Conservation (phyloP, 1,140 invertebrate species). For the Hyles vespertilio region DNA sequence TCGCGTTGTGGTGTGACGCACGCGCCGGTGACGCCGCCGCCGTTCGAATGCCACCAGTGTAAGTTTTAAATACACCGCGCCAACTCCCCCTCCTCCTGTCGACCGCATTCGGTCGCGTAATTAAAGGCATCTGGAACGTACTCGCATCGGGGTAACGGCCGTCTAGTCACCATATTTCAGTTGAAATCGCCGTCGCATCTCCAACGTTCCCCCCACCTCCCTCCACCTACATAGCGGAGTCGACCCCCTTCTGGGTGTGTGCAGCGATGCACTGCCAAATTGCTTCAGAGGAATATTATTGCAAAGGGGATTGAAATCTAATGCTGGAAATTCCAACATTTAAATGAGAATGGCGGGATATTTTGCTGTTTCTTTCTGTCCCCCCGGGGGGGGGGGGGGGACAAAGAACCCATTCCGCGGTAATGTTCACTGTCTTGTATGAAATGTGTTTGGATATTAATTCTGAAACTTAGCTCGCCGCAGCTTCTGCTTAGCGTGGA, state of each 20-base stretch:
- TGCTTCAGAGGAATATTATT: constrained; percentile 29
- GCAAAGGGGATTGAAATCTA: constrained; percentile 26
- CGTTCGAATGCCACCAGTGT: constrained; percentile 22
- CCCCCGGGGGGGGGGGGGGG: too few relatives aligned
- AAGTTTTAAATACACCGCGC: constrained; percentile 36
- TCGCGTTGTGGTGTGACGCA: constrained; percentile 60
- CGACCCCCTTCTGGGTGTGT: constrained; percentile 7
- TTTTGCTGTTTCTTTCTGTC: too few relatives aligned
- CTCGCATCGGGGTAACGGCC: constrained; percentile 41
- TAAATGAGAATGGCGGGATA: too few relatives aligned
- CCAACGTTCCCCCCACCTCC: constrained; percentile 12
- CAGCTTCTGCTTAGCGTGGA: too few relatives aligned
- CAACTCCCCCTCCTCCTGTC: constrained; percentile 2
- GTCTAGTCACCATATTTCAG: constrained; percentile 51
- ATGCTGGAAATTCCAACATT: constrained; percentile 1
- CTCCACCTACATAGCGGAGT: constrained; percentile 9
- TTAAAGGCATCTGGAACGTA: constrained; percentile 49
- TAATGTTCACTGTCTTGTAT: too few relatives aligned
- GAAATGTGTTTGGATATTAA: too few relatives aligned
- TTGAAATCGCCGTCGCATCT: constrained; percentile 28
- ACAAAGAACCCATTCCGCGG: too few relatives aligned
- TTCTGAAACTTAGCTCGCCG: too few relatives aligned
- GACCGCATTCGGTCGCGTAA: constrained; percentile 34
- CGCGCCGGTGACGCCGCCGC: constrained; percentile 44
- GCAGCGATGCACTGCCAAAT: constrained; percentile 41